phyloP scores from a whole-genome alignment of 30 jellyfish, hydroid and myxozoan species.

The Aurelia coerulea region DNA sequence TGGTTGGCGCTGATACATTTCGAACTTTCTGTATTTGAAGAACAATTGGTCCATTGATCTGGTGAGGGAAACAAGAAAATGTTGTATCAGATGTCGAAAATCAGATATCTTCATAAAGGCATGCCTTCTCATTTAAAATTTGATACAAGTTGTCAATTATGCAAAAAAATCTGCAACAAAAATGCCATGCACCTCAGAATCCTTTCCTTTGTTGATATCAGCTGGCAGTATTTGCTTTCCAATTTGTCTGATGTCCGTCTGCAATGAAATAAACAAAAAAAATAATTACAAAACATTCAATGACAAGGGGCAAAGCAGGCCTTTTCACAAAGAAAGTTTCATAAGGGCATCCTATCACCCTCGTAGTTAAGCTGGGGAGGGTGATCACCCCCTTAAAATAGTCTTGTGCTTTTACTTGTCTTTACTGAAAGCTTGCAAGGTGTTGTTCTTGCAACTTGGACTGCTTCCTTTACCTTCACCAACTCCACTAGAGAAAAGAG shows the following conservation, averaged over 20 bases:
- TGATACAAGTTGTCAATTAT: no score
- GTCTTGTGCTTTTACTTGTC: no score
- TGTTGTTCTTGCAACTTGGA: no score
- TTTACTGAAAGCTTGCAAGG: no score
- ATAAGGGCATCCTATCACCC: not conserved
- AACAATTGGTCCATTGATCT: slow-evolving; percentile 90
- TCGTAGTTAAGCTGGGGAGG: no score
- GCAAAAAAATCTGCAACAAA: no score
- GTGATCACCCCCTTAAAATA: no score
- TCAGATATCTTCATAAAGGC: no score
- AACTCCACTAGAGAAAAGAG: not conserved
- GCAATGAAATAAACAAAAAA: slow-evolving; percentile 1
- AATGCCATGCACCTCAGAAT: slow-evolving; percentile 39
- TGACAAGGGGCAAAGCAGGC: not conserved
- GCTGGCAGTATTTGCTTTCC: slow-evolving; percentile 86
- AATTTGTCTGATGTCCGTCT: slow-evolving; percentile 83
- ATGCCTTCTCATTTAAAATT: no score
- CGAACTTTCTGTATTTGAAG: slow-evolving; percentile 87
- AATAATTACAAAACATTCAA: not conserved
- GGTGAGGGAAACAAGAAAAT: no score
- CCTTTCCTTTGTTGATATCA: slow-evolving; percentile 66
- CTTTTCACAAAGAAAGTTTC: not conserved
- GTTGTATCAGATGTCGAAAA: no score
- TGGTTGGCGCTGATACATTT: slow-evolving; percentile 90
- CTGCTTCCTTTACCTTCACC: not conserved